Percentiles rank a stretch among this genome's conserved stretches.
These are phyloP conservation scores for Heliconius charithonia DNA, from an alignment of 2,888 invertebrate species.

Conservation along the genomic window DNA sequence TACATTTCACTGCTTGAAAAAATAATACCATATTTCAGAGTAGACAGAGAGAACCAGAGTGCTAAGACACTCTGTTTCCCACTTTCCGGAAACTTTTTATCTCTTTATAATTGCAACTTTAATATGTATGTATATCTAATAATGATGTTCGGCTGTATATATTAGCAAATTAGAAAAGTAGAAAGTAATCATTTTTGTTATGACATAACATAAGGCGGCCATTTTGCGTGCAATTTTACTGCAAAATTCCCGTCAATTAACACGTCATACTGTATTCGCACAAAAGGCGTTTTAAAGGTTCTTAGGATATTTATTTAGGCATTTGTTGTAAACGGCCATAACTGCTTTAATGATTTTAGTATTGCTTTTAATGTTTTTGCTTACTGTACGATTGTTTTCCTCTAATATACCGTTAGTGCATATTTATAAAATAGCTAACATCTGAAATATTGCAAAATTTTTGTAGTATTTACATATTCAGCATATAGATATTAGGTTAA, in stretches of 20 bases:
- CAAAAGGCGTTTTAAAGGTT: slow-evolving; percentile 70
- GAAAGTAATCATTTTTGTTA: slow-evolving; percentile 61
- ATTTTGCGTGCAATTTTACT: slow-evolving; percentile 57
- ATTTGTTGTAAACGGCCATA: slow-evolving; percentile 63
- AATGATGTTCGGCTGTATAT: background rate
- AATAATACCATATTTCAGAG: no score
- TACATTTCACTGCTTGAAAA: background rate
- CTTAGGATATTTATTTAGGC: slow-evolving; percentile 62
- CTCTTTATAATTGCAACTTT: background rate
- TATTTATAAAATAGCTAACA: background rate
- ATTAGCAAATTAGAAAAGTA: slow-evolving; percentile 23
- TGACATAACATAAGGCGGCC: slow-evolving; percentile 56
- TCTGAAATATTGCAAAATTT: background rate
- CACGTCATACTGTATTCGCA: slow-evolving; percentile 65
- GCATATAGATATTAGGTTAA: background rate
- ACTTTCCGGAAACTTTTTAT: background rate
- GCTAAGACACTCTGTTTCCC: no score
- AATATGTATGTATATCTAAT: background rate
- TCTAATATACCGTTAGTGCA: slow-evolving; percentile 13
- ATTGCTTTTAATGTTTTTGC: slow-evolving; percentile 49
- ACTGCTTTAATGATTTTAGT: slow-evolving; percentile 65
- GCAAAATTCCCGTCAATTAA: slow-evolving; percentile 75
- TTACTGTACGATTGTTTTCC: slow-evolving; percentile 34
- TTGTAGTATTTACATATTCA: background rate
- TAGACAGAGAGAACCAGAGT: no score